Base-by-base conservation (phyloP, 2,113 vertebrate genomes). In the Peucedramus taeniatus region DNA sequence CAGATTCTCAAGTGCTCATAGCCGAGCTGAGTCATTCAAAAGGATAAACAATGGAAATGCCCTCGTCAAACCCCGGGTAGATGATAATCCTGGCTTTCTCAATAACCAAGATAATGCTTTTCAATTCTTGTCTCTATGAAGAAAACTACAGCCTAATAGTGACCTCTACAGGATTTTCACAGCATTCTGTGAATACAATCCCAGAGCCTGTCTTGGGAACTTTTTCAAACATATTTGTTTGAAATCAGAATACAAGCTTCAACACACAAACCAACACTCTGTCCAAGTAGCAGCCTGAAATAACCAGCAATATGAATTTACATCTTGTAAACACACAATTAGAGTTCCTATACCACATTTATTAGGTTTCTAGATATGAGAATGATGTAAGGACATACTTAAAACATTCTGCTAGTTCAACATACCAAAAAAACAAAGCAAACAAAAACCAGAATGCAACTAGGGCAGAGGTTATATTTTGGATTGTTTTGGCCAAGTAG, bases 151-250 rank as follows among this genome's bases (percentile, higher is more conserved):
- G 77, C 14, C 3, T 33, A 65, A 71, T 37, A 92, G 87, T 90
- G 97, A 94, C 96, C 94, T 87, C 97, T 97, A 14, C 81, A 94
- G 97, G 95, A 91, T 88, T 50, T 65, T 22, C 17, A 15, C 24
- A 56, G 68, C 5, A 24, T 30, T 70, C 28, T 0, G 0, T 3
- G 20, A 40, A 31, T 40, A 13, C 39, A 37, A 21, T 12, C 16
- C 13, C 42, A 28, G 19, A 10, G 15, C 64, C 12, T 16, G 21
- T 10, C 20, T 22, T 39, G 27, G 42, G 33, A 87, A 70, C 8
- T 18, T 37, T 51, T 40, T 19, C 30, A 22, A 66, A 56, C 6
- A 1, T 1, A 27, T 56, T 31, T 85, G 31, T 83, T 83, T 37
- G 23, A 35, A 57, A 80, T 17, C 4, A 45, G 31, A 82, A 45